Evolutionary conservation across 2,113 vertebrate genomes (phyloP), one percentile per base, ranked within the genome.

Genomic region (Lathamus discolor): DNA sequence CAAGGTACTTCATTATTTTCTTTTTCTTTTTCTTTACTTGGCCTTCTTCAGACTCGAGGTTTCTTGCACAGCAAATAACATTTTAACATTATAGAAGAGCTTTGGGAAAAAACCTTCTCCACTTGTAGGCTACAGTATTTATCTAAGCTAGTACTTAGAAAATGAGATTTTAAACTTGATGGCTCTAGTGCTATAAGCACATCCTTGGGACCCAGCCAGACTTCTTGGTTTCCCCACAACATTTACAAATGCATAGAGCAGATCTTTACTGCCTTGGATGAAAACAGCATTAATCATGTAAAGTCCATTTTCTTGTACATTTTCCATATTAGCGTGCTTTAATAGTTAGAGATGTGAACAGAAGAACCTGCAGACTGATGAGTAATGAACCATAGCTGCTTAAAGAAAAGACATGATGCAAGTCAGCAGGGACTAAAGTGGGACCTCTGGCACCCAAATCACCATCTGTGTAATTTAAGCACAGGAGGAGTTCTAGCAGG

Each of bases 251-350:
- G 54, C 49, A n/a, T 51, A 86, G 59, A 85, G 70, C 35, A 83
- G n/a, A 74, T 80, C n/a, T 90, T 59, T 35, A 59, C 33, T 59
- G 57, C 33, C 57, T 59, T 35, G 57, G 57, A 35, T 35, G 23
- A 59, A 59, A 59, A 35, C 57, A 59, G 20, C 33, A 35, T 59
- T 59, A 59, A 59, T 59, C 57, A 59, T 35, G 22, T 22, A n/a
- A 35, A 92, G 84, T 96, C 41, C 46, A 62, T 90, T 93, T 93
- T 91, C 88, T 54, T 74, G 54, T 83, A 77, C 79, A n/a, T 79
- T 67, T 87, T 79, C 72, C 10, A 0, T 57, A 44, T 83, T 93
- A 80, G 43, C n/a, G 49, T 77, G 74, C 66, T 64, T 84, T 72
- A 85, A 55, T 64, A 70, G 46, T 17, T 64, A 70, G 86, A 77